These are phyloP conservation scores for Drosophila micromelanica DNA, from an alignment of 1,140 invertebrate genomes.

Conservation along the genomic window DNA sequence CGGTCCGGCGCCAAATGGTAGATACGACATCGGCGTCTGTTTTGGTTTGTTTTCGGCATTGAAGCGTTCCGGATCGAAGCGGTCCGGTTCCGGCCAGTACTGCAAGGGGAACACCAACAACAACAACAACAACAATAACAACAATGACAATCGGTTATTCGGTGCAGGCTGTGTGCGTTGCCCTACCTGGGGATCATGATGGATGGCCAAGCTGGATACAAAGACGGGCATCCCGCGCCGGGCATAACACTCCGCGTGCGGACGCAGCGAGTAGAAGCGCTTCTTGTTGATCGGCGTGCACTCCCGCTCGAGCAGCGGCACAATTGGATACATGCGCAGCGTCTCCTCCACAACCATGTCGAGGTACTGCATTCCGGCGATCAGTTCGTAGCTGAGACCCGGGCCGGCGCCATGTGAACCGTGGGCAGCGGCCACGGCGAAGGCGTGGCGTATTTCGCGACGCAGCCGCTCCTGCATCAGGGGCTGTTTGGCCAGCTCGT, in stretches of 20 bases:
- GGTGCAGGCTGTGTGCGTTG: too few species aligned
- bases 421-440: conserved; percentile 70
- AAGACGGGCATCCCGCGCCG: conserved; percentile 77
- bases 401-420: conserved; percentile 75
- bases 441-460: conserved; percentile 87
- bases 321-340: conserved; percentile 76
- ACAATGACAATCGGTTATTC: neutral
- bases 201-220: conserved; percentile 77
- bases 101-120: conserved; percentile 8
- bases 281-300: conserved; percentile 78
- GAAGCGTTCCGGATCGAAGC: conserved; percentile 83
- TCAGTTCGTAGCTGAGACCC: conserved; percentile 86
- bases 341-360: conserved; percentile 86
- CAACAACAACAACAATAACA: neutral
- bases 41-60: conserved; percentile 59
- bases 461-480: conserved; percentile 88
- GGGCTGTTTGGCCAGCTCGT: conserved; percentile 89
- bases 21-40: conserved; percentile 81
- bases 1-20: conserved; percentile 88
- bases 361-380: conserved; percentile 87
- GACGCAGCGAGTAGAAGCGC: conserved; percentile 76
- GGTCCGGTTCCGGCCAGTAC: conserved; percentile 83
- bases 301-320: conserved; percentile 76
- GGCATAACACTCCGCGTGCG: conserved; percentile 72
- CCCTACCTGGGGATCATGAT: conserved; percentile 74